A percentile compares a stretch with the other conserved stretches of the same genome.
These are phyloP conservation scores for Nebria ingens DNA, from an alignment of 1,140 invertebrate species.

Conservation along the genomic window DNA sequence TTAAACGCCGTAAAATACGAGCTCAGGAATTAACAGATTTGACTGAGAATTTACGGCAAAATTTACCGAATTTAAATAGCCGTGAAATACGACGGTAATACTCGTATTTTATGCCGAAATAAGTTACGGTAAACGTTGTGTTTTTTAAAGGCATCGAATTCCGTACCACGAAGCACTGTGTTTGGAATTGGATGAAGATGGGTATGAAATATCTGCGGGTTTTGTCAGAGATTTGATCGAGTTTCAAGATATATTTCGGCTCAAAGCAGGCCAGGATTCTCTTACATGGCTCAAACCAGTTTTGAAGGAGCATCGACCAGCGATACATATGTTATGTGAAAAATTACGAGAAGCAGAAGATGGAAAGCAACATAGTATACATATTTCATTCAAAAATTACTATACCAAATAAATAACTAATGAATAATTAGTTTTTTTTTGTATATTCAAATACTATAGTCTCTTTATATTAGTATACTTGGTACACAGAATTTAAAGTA, in stretches of 20 bases:
- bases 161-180: conserved; percentile 41
- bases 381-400: not conserved
- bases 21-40: conserved; percentile 5
- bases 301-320: conserved; percentile 34
- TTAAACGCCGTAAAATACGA: conserved; percentile 13
- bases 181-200: conserved; percentile 40
- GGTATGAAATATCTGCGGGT: conserved; percentile 34
- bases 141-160: conserved; percentile 33
- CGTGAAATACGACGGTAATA: conserved; percentile 18
- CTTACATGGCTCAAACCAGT: conserved; percentile 25
- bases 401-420: not conserved
- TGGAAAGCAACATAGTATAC: conserved; percentile 13
- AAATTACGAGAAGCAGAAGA: conserved; percentile 36
- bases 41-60: conserved; percentile 10
- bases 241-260: conserved; percentile 38
- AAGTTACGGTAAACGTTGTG: no score
- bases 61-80: conserved; percentile 14
- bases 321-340: conserved; percentile 35
- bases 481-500: no score
- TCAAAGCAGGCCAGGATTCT: conserved; percentile 37
- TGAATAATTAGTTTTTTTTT: not conserved
- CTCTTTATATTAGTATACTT: no score
- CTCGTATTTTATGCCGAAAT: no score
- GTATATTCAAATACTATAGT: no score
- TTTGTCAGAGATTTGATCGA: conserved; percentile 41